Evolutionary conservation across 2,113 vertebrate species (phyloP), one percentile per base, ranked within the genome.

Genomic region (Lota lota): DNA sequence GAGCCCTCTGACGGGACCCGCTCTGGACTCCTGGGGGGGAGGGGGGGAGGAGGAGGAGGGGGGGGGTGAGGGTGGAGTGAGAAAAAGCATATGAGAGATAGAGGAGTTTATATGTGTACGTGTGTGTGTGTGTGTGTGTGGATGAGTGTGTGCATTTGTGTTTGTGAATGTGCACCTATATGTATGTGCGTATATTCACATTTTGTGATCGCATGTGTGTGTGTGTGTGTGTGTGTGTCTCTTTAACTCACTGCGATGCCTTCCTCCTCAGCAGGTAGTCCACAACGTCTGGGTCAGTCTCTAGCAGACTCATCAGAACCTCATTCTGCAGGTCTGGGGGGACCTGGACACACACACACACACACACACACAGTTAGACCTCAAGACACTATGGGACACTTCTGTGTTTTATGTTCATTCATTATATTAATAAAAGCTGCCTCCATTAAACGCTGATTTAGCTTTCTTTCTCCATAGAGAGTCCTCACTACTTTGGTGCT

Each of bases 241-340:
- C 10, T n/a, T n/a, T 0, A 17, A 87, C 87, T 91, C 73, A 95
- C 78, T 97, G 96, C n/a, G 96, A 97, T 61, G 95, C 96, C 89
- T 98, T 98, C 70, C 95, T 94, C 80, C 96, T 88, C 79, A 98
- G 88, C 70, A 98, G 92, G 81, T 98, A 97, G 89, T 98, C 96
- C 47, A 98, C 95, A 24, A 98, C 96, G 33, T 98, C 96, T 2
- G 96, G 95, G 71, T 98, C 96, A 0, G 95, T 97, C 87, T 98
- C 96, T 79, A 97, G 72, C 11, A 98, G 88, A 81, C 94, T 98
- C 91, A 96, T 95, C 71, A 98, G 84, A 40, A 98, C 95, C 88
- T 98, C 96, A 17, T 98, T 97, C 86, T 98, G 96, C 63, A 98
- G 92, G 83, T 98, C 96, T 4, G 96, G 93, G 21, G 95, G 91